Evolutionary conservation across 2,888 invertebrate genomes (phyloP), one percentile per base, ranked within the genome.

Genomic region (Notodonta ziczac): DNA sequence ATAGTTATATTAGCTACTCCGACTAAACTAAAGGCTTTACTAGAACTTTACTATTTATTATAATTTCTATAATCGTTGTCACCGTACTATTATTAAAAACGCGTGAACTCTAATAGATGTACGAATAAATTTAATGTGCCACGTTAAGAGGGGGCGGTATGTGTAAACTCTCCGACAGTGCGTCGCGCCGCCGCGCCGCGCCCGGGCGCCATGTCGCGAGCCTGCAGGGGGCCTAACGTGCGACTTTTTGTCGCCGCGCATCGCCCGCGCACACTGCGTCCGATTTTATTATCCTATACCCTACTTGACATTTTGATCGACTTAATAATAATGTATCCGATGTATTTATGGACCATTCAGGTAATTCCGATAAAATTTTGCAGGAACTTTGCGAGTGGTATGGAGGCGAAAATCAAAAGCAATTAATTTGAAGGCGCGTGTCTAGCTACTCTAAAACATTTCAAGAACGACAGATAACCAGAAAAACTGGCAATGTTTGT

Each of bases 231-330:
- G 80, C 71, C 74, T 59, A 62, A 82, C 77, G 84, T 82, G 87
- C 83, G 82, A 87, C 80, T 86, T 87, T 88, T 87, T 87, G 81
- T 81, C 82, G 76, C 82, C 59, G 69, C 66, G 68, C 12, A 44
- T 44, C 52, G 51, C 56, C 56, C 61, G 65, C 60, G 61, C 14
- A 56, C 56, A 61, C 60, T 66, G 59, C 62, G 54, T 69, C 59
- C 67, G 64, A 70, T 71, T 80, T 79, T 72, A 78, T 80, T 69
- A 70, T 69, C 69, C 71, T 7, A 35, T 76, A 68, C 66, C 63
- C 66, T 65, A 75, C 56, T 48, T 32, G 56, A 62, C 60, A 60
- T 58, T 66, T 65, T 66, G 67, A 66, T 67, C 71, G 71, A 76
- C 70, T 75, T 63, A 60, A 58, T 67, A 53, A 71, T 72, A 63